Evolutionary conservation across 2,888 invertebrate genomes (phyloP), one percentile per base, ranked within the genome.

Genomic region (Perdita meconis): DNA sequence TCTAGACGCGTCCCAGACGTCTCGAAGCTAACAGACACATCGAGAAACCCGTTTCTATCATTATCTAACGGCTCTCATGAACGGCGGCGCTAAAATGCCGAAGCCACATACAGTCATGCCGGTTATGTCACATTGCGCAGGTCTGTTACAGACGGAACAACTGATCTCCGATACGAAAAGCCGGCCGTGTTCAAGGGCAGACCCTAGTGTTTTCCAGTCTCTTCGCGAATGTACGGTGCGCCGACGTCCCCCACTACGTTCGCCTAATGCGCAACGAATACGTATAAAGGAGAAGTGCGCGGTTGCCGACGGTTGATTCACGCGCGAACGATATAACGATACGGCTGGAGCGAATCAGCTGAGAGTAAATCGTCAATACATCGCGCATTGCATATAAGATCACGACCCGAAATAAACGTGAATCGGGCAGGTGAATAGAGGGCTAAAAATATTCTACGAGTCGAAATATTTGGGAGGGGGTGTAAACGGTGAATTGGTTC

Each of bases 251-350:
- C 66, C 76, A 66, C 66, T 36, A 72, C 6, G 1, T 8, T 34
- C 0, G n/a, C 8, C 22, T 56, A 44, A 22, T 67, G 73, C 69
- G 56, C 60, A 47, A 61, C 64, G 67, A 71, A 75, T 59, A 47
- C 42, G 53, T 84, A 82, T 78, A 84, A 82, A 59, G 80, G 75
- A 30, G 63, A 72, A 47, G 5, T 66, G 56, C 60, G 34, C 24
- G 8, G 56, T 53, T 63, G 64, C 30, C 19, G 51, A 4, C 44
- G 19, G 44, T 51, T 53, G 63, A 76, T 76, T 72, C 57, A 72
- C 53, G 44, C 63, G 22, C 19, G 47, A 61, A 12, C 63, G 36
- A 72, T 47, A 63, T 40, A 76, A 34, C 47, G 24, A 40, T 44
- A 6, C 56, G 42, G 36, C 16, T 1, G 59, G 1, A 16, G 47